These are phyloP conservation scores for Botia kubotai DNA, from an alignment of 2,797 vertebrate species.

Conservation along the genomic window DNA sequence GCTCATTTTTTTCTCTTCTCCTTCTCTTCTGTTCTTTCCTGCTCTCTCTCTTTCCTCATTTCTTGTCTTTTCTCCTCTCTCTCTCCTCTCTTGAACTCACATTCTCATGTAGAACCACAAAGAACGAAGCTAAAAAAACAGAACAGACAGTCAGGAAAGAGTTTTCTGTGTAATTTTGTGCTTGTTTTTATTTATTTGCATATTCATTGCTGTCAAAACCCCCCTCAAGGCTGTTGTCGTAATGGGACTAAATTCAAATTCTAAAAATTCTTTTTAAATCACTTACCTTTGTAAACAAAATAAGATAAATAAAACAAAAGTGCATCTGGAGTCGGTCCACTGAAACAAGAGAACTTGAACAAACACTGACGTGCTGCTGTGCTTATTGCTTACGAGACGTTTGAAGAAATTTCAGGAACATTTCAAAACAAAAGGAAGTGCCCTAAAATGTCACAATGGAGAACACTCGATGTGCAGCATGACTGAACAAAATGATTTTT, in stretches of 20 bases:
- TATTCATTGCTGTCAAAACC: constrained; percentile 35
- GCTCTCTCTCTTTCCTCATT: not conserved
- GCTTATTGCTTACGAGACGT: constrained; percentile 8
- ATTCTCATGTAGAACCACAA: constrained; percentile 7
- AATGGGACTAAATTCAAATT: constrained; percentile 38
- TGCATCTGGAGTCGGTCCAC: constrained; percentile 7
- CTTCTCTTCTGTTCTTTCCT: not conserved
- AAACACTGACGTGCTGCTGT: constrained; percentile 12
- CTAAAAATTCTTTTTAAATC: constrained; percentile 32
- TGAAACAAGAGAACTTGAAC: not conserved
- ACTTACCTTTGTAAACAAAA: constrained; percentile 32
- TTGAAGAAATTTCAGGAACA: constrained; percentile 16
- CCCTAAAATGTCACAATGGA: not conserved
- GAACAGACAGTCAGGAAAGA: not conserved
- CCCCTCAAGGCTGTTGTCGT: constrained; percentile 2
- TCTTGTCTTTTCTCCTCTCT: not conserved
- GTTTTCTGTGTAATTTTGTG: not conserved
- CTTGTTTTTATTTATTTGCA: constrained; percentile 26
- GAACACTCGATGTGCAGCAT: not conserved
- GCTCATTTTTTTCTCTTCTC: too few relatives aligned
- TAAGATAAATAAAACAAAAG: not conserved
- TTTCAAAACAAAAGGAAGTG: not conserved
- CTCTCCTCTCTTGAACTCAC: not conserved
- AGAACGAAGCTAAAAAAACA: not conserved
- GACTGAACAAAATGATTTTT: not conserved